A percentile compares a stretch with the other conserved stretches of the same genome.
These are phyloP conservation scores for Amitus sp. DNA, from an alignment of 2,888 invertebrate species.

Conservation along the genomic window DNA sequence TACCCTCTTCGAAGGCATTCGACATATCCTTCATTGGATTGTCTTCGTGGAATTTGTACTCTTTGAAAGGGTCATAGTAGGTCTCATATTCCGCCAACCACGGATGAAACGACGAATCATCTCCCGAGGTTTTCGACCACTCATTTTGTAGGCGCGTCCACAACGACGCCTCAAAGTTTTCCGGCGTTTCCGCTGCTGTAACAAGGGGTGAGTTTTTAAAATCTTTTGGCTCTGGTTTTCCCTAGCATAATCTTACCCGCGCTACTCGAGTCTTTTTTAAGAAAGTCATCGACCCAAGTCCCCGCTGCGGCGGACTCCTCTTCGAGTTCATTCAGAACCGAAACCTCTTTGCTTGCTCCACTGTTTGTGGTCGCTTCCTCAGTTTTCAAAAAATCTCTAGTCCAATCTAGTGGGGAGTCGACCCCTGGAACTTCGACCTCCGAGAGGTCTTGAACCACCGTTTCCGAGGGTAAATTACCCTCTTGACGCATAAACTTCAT, in stretches of 20 bases:
- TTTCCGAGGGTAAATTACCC: constrained; percentile 72
- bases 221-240: too few species aligned
- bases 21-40: constrained; percentile 84
- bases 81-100: constrained; percentile 79
- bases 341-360: constrained; percentile 53
- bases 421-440: constrained; percentile 65
- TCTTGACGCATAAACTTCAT: constrained; percentile 87
- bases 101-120: constrained; percentile 67
- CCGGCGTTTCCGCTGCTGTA: constrained; percentile 47
- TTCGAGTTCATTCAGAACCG: constrained; percentile 44
- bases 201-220: not conserved
- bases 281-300: constrained; percentile 60
- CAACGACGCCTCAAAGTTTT: constrained; percentile 64
- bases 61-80: constrained; percentile 74
- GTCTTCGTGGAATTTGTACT: constrained; percentile 83
- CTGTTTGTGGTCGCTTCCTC: constrained; percentile 56
- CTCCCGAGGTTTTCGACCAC: constrained; percentile 77
- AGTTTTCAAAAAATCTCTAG: constrained; percentile 23
- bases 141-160: constrained; percentile 78
- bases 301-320: constrained; percentile 53
- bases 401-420: constrained; percentile 53
- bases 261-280: constrained; percentile 44
- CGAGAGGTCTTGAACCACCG: constrained; percentile 60
- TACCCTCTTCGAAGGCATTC: constrained; percentile 87
- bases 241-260: constrained; percentile 46